Evolutionary conservation across 2,888 invertebrate genomes (phyloP), one percentile per base, ranked within the genome.

Genomic region (Pheosia tremula): DNA sequence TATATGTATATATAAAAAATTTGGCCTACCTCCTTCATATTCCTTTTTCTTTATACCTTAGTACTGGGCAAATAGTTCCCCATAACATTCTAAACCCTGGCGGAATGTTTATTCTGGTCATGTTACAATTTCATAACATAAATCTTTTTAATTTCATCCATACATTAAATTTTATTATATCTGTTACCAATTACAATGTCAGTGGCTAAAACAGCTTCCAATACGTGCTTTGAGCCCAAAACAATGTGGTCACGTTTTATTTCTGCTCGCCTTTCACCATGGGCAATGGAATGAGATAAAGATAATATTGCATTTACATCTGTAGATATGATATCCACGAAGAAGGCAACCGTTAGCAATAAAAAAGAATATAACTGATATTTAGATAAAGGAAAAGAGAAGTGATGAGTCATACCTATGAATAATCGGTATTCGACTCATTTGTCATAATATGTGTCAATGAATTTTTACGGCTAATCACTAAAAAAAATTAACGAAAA

Each of bases 211-310:
- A 63, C 57, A 54, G 64, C 58, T 69, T 13, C 37, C 36, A 41
- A 66, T 58, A 72, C 69, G 71, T 77, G 77, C 69, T 57, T 61
- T 54, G 56, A 60, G 61, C 58, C 65, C 61, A 68, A 74, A 77
- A 72, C 72, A 60, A 58, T 63, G 50, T 57, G 70, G 70, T 69
- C 78, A 80, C 70, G 77, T 72, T 75, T 72, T 66, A 63, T 53
- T 53, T 61, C 61, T 61, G 57, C 64, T 68, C 72, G 66, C 13
- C 0, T 52, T 52, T 52, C 36, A 36, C 52, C 37, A 59, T 62
- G 52, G 50, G 58, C 60, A 62, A 70, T 38, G 56, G 52, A 62
- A 70, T 38, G 56, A 49, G 58, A 59, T 45, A 61, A n/a, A 36
- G 52, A 52, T 37, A 53, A 11, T 11, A 53, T 53, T 53, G 11